Base-by-base conservation (phyloP, 1,140 invertebrate species). In the Choristoneura fumiferana region DNA sequence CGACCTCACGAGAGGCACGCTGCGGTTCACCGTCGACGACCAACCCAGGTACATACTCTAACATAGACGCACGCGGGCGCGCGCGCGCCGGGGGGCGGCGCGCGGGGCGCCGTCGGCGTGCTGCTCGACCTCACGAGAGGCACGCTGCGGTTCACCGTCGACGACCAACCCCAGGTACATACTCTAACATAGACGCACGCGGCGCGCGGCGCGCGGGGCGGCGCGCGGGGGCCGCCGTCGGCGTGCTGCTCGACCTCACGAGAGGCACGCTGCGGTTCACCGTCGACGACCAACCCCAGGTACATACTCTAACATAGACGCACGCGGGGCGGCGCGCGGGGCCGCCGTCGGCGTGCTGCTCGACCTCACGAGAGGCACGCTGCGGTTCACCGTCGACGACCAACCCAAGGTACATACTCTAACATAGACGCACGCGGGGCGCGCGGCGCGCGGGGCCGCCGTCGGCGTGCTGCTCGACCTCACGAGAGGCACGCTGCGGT, bases 301-400 rank as follows among this genome's bases (percentile, higher is more conserved):
- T 89, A 65, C 37, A 36, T 34, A 15, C 17, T n/a, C n/a, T 8
- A 8, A 36, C 9, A 10, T 49, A 4, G 14, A 2, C 12, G n/a
- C 9, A 10, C 35, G 35, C 35, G 35, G 35, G 2, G 9, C 9
- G 9, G 3, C 9, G 35, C 35, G 35, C 33, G 97, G 4, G n/a
- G 12, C 18, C 35, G 35, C 9, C 35, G 35, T 4, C 3, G 35
- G 97, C 0, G 93, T 98, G 0, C 92, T 98, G 0, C 90, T 98
- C 15, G 97, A 99, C 84, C 92, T 98, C 15, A 92, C n/a, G n/a
- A n/a, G 94, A 40, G 95, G 96, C 72, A 95, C 94, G 4, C 90
- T 98, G 0, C 94, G 94, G 58, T 99, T 98, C 89, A 97, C 94
- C 78, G 95, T 99, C 0, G 97, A 99, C 85, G 97, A 97, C 60